phyloP scores from a whole-genome alignment of 2,888 invertebrate species.

The Eupeodes luniger region DNA sequence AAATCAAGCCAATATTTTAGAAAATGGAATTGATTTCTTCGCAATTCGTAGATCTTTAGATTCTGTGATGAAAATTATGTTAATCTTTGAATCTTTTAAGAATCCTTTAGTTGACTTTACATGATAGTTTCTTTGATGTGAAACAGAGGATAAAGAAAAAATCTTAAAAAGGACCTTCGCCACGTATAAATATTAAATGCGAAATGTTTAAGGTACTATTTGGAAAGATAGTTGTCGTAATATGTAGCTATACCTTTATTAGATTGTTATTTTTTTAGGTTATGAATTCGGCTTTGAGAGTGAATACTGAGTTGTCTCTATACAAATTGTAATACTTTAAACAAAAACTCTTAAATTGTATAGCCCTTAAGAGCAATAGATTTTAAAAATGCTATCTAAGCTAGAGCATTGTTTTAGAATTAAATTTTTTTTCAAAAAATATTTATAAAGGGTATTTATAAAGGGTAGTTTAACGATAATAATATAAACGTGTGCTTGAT shows the following conservation, averaged over 20 bases:
- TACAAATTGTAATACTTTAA: not conserved
- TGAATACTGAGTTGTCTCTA: conserved; percentile 23
- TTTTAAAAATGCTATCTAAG: no score
- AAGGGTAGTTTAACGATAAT: no score
- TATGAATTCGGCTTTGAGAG: conserved; percentile 36
- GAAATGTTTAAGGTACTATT: conserved; percentile 23
- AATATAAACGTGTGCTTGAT: no score
- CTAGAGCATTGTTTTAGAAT: no score
- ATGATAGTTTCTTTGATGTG: not conserved
- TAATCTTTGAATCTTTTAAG: not conserved
- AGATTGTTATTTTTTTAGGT: conserved; percentile 51
- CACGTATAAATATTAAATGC: conserved; percentile 33
- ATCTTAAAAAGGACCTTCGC: conserved; percentile 37
- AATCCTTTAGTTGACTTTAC: not conserved
- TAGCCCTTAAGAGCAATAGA: no score
- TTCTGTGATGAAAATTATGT: no score
- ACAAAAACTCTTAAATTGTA: no score
- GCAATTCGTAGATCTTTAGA: no score
- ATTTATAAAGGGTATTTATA: no score
- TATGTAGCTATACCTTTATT: conserved; percentile 39
- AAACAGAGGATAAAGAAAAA: not conserved
- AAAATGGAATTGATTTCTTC: no score
- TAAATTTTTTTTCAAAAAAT: no score
- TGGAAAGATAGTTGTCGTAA: not conserved
- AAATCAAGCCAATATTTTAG: no score